Percentiles rank a stretch among this genome's conserved stretches.
phyloP scores from a whole-genome alignment of 1,140 invertebrate species.

The Coptotermes formosanus region DNA sequence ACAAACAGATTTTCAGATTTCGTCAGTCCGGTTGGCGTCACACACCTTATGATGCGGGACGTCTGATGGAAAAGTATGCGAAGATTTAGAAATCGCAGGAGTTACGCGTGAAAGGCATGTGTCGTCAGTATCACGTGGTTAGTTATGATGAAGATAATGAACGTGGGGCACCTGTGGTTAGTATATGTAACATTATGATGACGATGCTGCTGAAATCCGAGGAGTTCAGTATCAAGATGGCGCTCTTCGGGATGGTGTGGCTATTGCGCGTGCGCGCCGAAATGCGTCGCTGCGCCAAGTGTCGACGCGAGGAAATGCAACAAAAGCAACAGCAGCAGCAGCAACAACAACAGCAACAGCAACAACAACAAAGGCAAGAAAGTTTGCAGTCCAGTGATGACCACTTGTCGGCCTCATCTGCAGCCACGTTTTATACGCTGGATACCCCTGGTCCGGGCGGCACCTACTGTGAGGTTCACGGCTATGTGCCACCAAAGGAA shows the following conservation, averaged over 20 bases:
- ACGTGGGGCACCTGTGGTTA: background rate
- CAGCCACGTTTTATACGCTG: conserved; percentile 53
- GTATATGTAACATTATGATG: conserved; percentile 7
- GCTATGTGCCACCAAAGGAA: conserved; percentile 57
- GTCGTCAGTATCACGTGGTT: background rate
- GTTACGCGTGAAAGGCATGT: conserved; percentile 5
- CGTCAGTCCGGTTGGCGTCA: background rate
- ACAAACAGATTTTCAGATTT: background rate
- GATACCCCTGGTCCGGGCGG: conserved; percentile 50
- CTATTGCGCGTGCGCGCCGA: conserved; percentile 72
- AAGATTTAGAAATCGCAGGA: background rate
- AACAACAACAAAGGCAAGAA: conserved; percentile 37
- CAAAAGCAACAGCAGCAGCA: conserved; percentile 41
- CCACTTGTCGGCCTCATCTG: conserved; percentile 45
- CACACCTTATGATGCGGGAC: background rate
- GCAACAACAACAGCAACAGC: conserved; percentile 41
- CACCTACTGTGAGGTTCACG: conserved; percentile 61
- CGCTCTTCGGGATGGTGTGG: conserved; percentile 83
- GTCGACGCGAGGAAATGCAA: conserved; percentile 57
- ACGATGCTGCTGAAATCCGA: background rate
- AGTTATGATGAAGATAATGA: background rate
- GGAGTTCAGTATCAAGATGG: conserved; percentile 55
- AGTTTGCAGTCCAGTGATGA: conserved; percentile 40
- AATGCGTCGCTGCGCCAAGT: conserved; percentile 68
- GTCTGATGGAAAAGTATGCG: background rate